phyloP scores from a whole-genome alignment of 2,888 invertebrate genomes.

The Hypena proboscidalis region DNA sequence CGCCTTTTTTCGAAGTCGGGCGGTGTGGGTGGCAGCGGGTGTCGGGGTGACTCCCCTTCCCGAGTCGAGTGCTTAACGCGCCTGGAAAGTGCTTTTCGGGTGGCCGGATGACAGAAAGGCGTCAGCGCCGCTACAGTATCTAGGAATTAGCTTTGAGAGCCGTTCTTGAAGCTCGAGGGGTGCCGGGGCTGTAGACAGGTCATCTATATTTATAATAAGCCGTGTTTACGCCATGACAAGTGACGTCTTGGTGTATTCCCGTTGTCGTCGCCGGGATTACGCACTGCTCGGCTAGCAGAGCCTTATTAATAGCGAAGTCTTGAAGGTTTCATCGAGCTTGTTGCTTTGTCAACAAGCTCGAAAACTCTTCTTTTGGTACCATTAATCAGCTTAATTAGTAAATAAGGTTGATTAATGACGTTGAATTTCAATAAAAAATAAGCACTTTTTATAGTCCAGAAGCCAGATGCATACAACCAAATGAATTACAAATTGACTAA shows the following conservation, averaged over 20 bases:
- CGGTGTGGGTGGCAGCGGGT: constrained; percentile 63
- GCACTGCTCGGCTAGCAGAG: too few species aligned
- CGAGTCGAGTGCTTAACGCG: constrained; percentile 70
- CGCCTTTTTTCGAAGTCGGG: constrained; percentile 81
- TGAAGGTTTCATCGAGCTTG: too few species aligned
- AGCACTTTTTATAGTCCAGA: too few species aligned
- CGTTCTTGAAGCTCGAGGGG: constrained; percentile 45
- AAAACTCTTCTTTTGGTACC: too few species aligned
- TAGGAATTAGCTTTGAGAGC: constrained; percentile 62
- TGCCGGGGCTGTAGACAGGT: constrained; percentile 26
- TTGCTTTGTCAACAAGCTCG: too few species aligned
- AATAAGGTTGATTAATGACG: too few species aligned
- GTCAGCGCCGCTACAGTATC: constrained; percentile 59
- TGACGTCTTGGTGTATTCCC: background rate
- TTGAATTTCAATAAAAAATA: too few species aligned
- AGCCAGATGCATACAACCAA: too few species aligned
- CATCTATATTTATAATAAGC: constrained; percentile 36
- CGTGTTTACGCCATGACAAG: constrained; percentile 6
- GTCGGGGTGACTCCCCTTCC: constrained; percentile 49
- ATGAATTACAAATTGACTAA: too few species aligned
- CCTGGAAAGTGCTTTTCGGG: constrained; percentile 76
- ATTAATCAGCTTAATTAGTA: too few species aligned
- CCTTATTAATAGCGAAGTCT: too few species aligned
- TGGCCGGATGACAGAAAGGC: constrained; percentile 70
- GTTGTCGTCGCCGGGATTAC: too few species aligned